Evolutionary conservation across 2,113 vertebrate species (phyloP).

Genomic region (Corythaeola cristata): DNA sequence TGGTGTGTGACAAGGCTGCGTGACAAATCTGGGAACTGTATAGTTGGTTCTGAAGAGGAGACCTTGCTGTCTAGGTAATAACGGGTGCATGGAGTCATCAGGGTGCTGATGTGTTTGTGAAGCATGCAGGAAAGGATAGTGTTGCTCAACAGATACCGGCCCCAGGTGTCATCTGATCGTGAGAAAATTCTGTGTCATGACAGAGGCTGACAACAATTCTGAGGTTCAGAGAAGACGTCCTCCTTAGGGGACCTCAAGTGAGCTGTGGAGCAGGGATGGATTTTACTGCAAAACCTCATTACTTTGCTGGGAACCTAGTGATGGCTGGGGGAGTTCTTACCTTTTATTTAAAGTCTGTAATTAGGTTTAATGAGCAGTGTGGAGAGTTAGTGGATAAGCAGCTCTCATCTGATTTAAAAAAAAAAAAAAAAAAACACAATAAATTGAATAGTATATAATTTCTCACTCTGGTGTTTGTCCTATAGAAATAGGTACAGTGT

Average conservation of each 20-base stretch:
- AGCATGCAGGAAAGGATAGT: neutral
- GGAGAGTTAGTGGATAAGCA: neutral
- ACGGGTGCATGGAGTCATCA: neutral
- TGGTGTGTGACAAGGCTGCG: neutral
- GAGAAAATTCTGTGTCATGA: neutral
- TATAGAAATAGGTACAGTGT: neutral
- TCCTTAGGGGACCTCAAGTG: neutral
- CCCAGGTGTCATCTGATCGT: neutral
- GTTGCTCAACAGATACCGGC: neutral
- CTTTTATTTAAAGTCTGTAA: neutral
- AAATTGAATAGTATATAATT: accelerated
- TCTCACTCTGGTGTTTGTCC: neutral
- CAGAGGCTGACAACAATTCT: neutral
- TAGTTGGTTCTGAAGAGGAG: neutral
- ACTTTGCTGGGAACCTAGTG: neutral
- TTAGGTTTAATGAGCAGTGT: neutral
- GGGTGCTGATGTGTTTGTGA: too few relatives aligned
- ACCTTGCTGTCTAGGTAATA: neutral
- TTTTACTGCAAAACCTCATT: neutral
- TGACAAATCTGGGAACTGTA: accelerated
- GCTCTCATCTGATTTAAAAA: neutral
- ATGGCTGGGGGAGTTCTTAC: neutral
- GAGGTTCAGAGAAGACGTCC: neutral
- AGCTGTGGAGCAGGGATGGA: accelerated
- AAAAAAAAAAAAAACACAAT: too few relatives aligned